Evolutionary conservation across 2,797 vertebrate genomes (phyloP), one percentile per base, ranked within the genome.

Genomic region (Hyperoplus lanceolatus): DNA sequence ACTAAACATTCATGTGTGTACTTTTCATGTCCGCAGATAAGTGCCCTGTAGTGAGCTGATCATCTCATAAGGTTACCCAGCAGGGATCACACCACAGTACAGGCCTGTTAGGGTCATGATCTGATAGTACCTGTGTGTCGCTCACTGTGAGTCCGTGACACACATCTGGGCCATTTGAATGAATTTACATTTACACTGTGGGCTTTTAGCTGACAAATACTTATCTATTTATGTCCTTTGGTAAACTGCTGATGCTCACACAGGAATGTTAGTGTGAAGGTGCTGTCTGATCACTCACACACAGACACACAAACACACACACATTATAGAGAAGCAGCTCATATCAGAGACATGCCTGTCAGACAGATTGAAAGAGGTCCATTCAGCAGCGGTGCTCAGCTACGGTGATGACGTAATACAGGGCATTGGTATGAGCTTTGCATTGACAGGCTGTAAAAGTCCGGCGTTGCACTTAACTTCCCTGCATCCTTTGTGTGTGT

Each of bases 121-220:
- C 63, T 58, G 51, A 80, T 70, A 45, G n/a, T 71, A 72, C 59
- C 79, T 85, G 77, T 75, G 77, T 55, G 70, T 58, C 57, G 6
- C 51, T 57, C 71, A 16, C 46, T 73, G 76, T 76, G 76, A 75
- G 78, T 72, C 45, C 49, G 63, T 60, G 42, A n/a, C 75, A 75
- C 59, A 58, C 60, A 50, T 80, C 45, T 0, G 39, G 45, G 63
- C 61, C 61, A 86, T 90, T 91, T 87, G 84, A 87, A 86, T 88
- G 3, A 54, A 92, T 93, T 91, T 92, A 81, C 89, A 93, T 93
- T 72, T 75, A 73, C 61, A 73, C 54, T 80, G 79, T 29, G 53
- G 80, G 75, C 78, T 9, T 77, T 79, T 51, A 75, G 84, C 80
- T 80, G 84, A 88, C 83, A 89, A 85, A 88, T 72, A 86, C 76